These are phyloP conservation scores for Siniperca obscura DNA, from an alignment of 2,797 vertebrate species.

Conservation along the genomic window DNA sequence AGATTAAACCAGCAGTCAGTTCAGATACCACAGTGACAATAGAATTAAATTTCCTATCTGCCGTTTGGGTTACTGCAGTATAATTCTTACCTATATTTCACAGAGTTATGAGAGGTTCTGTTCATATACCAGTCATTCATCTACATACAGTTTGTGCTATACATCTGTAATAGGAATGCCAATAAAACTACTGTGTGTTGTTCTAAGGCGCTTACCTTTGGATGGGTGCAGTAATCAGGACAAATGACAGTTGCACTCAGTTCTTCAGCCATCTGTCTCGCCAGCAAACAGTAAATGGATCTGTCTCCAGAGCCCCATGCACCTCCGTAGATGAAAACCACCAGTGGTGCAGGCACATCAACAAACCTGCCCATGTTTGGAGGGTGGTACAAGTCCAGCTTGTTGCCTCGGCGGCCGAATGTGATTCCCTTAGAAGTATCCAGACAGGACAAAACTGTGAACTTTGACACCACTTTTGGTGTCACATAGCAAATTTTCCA, in stretches of 20 bases:
- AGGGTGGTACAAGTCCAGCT: slow-evolving; percentile 84
- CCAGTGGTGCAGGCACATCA: slow-evolving; percentile 57
- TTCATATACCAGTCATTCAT: background rate
- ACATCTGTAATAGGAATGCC: background rate
- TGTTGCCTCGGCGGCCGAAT: slow-evolving; percentile 83
- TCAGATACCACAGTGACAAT: slow-evolving; percentile 24
- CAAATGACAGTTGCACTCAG: slow-evolving; percentile 81
- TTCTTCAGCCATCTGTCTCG: slow-evolving; percentile 82
- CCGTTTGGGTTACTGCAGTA: background rate
- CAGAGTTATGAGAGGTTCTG: background rate
- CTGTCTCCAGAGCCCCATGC: slow-evolving; percentile 85
- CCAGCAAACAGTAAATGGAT: slow-evolving; percentile 84
- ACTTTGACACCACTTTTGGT: background rate
- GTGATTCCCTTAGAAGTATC: slow-evolving; percentile 75
- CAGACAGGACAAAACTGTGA: slow-evolving; percentile 2
- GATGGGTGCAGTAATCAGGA: slow-evolving; percentile 85
- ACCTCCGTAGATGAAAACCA: slow-evolving; percentile 86
- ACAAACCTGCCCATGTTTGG: slow-evolving; percentile 45
- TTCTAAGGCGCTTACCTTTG: slow-evolving; percentile 74
- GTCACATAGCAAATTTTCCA: background rate
- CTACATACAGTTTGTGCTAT: background rate
- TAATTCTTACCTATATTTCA: slow-evolving; percentile 6
- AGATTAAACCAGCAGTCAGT: slow-evolving; percentile 40
- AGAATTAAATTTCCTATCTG: slow-evolving; percentile 5
- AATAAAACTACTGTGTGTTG: no score